These are phyloP conservation scores for Phrynocephalus vlangalii DNA, from an alignment of 2,797 vertebrate species.

Conservation along the genomic window DNA sequence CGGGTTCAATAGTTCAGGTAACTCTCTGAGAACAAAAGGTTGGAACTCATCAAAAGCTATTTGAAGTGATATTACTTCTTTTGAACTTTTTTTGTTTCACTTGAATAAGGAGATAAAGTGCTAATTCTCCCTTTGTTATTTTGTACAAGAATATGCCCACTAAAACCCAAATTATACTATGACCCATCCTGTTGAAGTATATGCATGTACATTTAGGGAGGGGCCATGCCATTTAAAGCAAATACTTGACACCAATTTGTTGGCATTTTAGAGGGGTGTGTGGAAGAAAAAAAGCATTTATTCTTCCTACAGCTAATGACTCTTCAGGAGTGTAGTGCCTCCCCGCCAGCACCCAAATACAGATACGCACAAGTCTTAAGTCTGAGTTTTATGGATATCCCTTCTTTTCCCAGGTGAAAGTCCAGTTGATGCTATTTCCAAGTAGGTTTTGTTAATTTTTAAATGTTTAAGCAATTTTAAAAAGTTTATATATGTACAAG, in stretches of 20 bases:
- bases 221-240: background rate
- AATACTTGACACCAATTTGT: conserved; percentile 4
- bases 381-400: background rate
- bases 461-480: too few species aligned
- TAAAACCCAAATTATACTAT: background rate
- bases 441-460: too few species aligned
- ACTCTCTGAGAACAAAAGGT: background rate
- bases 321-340: background rate
- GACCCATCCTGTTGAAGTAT: background rate
- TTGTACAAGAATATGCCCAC: background rate
- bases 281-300: background rate
- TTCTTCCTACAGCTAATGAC: background rate
- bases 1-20: conserved; percentile 25
- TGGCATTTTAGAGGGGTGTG: background rate
- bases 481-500: too few species aligned
- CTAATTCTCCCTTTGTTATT: background rate
- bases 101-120: background rate
- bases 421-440: too few species aligned
- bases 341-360: background rate
- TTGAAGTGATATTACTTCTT: background rate
- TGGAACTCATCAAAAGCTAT: background rate
- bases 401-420: background rate
- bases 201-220: background rate
- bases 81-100: background rate
- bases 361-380: background rate